These are phyloP conservation scores for Brachionus rotundiformis DNA, from an alignment of 1,140 invertebrate species.

Conservation along the genomic window DNA sequence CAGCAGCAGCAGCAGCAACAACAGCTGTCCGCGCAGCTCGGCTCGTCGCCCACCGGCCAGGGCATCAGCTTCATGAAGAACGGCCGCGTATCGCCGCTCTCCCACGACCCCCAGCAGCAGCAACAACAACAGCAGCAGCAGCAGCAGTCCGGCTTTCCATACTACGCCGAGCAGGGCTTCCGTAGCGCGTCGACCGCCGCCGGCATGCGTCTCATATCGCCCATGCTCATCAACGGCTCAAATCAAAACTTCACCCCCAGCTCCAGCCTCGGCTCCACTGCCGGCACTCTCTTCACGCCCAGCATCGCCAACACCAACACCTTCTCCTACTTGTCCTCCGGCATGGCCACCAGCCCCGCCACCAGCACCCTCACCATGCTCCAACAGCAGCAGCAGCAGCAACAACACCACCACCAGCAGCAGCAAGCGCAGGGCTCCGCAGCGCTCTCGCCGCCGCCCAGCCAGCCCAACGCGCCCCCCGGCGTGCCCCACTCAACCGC, in stretches of 20 bases:
- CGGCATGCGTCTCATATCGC: conserved; percentile 34
- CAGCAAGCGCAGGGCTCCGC: background rate
- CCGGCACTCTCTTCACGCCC: conserved; percentile 14
- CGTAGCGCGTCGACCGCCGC: conserved; percentile 25
- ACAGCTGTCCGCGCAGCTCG: background rate
- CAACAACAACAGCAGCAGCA: conserved; percentile 12
- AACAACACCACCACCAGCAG: background rate
- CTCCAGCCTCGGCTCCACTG: conserved; percentile 34
- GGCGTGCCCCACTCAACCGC: background rate
- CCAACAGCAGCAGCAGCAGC: conserved; percentile 14
- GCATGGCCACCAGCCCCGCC: conserved; percentile 12
- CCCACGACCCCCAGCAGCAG: conserved; percentile 10
- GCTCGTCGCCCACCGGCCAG: background rate
- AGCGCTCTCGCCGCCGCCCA: background rate
- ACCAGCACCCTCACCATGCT: conserved; percentile 11
- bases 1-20: conserved; percentile 49
- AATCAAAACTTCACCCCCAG: conserved; percentile 49
- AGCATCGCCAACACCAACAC: background rate
- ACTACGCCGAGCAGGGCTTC: conserved; percentile 16
- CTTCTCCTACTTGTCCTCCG: conserved; percentile 30
- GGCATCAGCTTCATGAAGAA: conserved; percentile 25
- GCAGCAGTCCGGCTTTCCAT: conserved; percentile 32
- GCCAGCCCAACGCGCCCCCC: background rate
- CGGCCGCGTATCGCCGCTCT: background rate
- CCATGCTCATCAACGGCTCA: conserved; percentile 41